phyloP scores from a whole-genome alignment of 2,888 invertebrate genomes.

The Phymatocera aterrima region DNA sequence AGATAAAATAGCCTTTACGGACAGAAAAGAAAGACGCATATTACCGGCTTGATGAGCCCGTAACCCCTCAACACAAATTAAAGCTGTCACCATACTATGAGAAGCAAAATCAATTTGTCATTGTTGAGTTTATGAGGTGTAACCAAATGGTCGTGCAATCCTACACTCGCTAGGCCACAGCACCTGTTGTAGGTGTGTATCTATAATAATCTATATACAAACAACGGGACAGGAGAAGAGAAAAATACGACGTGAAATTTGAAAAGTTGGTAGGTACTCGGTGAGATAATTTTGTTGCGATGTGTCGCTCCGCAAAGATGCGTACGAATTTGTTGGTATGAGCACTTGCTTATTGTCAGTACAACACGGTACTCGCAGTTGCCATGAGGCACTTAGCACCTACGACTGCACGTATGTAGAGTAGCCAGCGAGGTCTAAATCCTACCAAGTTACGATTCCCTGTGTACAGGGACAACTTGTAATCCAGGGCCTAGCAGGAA shows the following conservation, averaged over 20 bases:
- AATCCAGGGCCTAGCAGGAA: slow-evolving; percentile 33
- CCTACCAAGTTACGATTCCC: slow-evolving; percentile 28
- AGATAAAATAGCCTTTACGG: neutral
- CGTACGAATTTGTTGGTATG: neutral
- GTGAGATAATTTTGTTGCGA: too few relatives aligned
- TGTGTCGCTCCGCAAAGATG: neutral
- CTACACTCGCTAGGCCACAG: too few relatives aligned
- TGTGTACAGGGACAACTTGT: slow-evolving; percentile 24
- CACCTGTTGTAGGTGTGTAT: too few relatives aligned
- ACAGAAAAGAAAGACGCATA: neutral
- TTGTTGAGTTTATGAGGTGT: neutral
- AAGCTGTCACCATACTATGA: neutral
- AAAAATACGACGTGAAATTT: too few relatives aligned
- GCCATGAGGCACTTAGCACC: neutral
- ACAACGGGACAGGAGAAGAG: too few relatives aligned
- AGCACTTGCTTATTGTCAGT: neutral
- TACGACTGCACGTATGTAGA: too few relatives aligned
- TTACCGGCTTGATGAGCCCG: neutral
- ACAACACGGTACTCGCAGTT: neutral
- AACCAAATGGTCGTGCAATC: neutral
- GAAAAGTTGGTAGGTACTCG: too few relatives aligned
- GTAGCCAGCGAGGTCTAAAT: neutral
- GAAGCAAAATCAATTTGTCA: neutral
- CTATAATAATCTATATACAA: too few relatives aligned
- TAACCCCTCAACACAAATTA: neutral